Base-by-base conservation (phyloP, 2,113 vertebrate species). In the Opisthocomus hoazin region DNA sequence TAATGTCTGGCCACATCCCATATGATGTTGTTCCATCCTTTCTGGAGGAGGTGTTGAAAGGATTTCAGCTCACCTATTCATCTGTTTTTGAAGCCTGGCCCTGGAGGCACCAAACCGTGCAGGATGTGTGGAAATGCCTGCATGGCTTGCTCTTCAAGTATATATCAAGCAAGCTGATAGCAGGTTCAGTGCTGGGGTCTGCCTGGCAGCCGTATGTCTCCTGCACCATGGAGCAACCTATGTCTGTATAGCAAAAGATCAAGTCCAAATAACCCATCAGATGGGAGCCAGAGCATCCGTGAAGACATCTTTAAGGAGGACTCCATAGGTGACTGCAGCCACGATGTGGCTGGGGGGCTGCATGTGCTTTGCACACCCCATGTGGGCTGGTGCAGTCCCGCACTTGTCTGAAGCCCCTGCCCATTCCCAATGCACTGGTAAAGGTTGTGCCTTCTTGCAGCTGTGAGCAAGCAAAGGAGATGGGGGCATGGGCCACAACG, bases 191-290 rank as follows among this genome's bases (percentile, higher is more conserved):
- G 58, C 53, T 45, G 66, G 36, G 27, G 14, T 23, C 36, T 77
- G 48, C 78, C 63, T 46, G 34, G 18, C 23, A 77, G 46, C 46
- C 36, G 30, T 24, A 0, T 50, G 43, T 36, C 60, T 75, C 15
- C 51, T 64, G 78, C 12, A n/a, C 13, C 30, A 19, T 0, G 0
- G 27, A 29, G 57, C 21, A 54, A 43, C 21, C n/a, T 32, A 2
- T 11, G 51, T n/a, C 37, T n/a, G 6, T 6, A 37, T 0, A 23
- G 56, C 20, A 75, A 41, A 84, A 87, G 18, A 43, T 36, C 18
- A 51, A 39, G 46, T 66, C 43, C n/a, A n/a, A 70, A 54, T 32
- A 75, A 41, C 29, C 37, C 0, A 6, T 19, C 22, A 22, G 4
- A 0, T 30, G 69, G n/a, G 79, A 88, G 32, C 21, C 11, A 21